These are phyloP conservation scores for Phlogophora meticulosa DNA, from an alignment of 2,888 invertebrate species.

Conservation along the genomic window DNA sequence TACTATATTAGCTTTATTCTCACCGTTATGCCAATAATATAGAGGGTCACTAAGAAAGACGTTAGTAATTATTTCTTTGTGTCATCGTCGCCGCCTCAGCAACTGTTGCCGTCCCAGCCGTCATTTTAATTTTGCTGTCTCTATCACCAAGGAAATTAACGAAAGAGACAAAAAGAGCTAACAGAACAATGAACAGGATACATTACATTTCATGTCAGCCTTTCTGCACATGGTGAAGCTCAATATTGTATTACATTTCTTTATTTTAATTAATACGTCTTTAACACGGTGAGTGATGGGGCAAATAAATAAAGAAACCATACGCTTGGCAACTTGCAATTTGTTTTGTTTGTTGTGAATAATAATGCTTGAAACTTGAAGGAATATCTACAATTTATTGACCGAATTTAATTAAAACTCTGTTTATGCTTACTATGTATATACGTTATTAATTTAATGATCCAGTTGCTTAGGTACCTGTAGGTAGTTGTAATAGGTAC, in stretches of 20 bases:
- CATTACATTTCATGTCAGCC: constrained; percentile 4
- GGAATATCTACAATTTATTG: too few species aligned
- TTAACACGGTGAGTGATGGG: constrained; percentile 6
- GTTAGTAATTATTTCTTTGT: too few species aligned
- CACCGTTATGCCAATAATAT: too few species aligned
- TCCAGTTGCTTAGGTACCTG: too few species aligned
- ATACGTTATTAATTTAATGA: too few species aligned
- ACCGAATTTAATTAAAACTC: too few species aligned
- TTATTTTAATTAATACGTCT: constrained; percentile 15
- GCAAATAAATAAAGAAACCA: constrained; percentile 38
- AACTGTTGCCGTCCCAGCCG: constrained; percentile 1
- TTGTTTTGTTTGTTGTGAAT: constrained; percentile 13
- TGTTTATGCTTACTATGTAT: too few species aligned
- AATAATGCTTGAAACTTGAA: background rate
- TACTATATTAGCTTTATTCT: too few species aligned
- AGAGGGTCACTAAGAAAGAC: too few species aligned
- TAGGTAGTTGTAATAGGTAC: too few species aligned
- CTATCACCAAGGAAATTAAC: background rate
- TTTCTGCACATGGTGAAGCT: constrained; percentile 5
- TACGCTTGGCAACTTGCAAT: constrained; percentile 7
- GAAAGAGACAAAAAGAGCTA: background rate
- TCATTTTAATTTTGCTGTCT: constrained; percentile 7
- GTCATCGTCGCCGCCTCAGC: too few species aligned
- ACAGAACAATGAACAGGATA: constrained; percentile 8
- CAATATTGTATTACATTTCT: constrained; percentile 7